Base-by-base conservation (phyloP, 35 echinoderm and acorn worm genomes). In the Patiria miniata region DNA sequence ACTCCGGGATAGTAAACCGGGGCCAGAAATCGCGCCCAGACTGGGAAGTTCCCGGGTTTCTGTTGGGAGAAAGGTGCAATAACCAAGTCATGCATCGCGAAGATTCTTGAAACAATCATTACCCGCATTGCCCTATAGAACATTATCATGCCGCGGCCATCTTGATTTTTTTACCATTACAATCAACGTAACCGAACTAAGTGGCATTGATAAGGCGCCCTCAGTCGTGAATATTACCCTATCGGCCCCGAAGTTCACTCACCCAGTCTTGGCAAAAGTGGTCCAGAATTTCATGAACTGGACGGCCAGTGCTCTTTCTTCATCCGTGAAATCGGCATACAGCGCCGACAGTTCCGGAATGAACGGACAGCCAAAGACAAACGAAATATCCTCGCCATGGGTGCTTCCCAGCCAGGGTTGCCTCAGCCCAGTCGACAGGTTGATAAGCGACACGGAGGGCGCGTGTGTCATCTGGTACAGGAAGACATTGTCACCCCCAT, bases 251-350 rank as follows among this genome's bases (percentile, higher is more conserved):
- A 68, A 55, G 29, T 59, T 4, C 10, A 77, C 79, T 81, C 79
- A 94, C 92, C 92, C 92, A 39, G 80, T 90, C 61, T 86, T 90
- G 5, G 92, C 92, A 80, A 94, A 94, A 77, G 89, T 86, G 18
- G 91, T 87, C 95, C 95, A 97, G 38, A 83, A 90, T 65, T 78
- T 86, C 90, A 97, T 97, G 40, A 97, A 38, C 77, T 90, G 78
- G 19, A 94, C 83, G 1, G 87, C 85, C 19, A 94, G 29, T 19
- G 83, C 39, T 36, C 73, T 81, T 59, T 94, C 92, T 0, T 89
- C 87, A 18, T 94, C 83, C 7, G 15, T 26, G 65, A 73, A 73
- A 8, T 73, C 26, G 15, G 65, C 19, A 32, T 34, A 34, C 29
- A 36, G 4, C 26, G 10, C 0, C 26, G 19, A 18, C 14, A 7